A percentile compares a stretch with the other conserved stretches of the same genome.
These are phyloP conservation scores for Seira ritae DNA, from an alignment of 2,888 invertebrate genomes.

Conservation along the genomic window DNA sequence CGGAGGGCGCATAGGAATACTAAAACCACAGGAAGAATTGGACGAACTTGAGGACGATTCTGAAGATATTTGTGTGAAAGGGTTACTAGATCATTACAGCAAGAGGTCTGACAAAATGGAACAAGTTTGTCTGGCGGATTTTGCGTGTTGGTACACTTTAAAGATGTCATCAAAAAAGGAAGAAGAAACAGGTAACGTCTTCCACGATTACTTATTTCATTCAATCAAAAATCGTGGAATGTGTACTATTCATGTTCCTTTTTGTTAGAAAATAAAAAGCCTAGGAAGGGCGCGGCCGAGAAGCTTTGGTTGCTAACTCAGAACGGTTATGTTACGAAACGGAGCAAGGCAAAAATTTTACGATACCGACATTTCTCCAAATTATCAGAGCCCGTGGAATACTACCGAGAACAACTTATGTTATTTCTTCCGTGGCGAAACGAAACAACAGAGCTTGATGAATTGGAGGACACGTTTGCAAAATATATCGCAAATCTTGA, in stretches of 20 bases:
- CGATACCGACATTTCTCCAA: conserved; percentile 55
- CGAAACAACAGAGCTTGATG: no score
- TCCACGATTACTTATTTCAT: neutral
- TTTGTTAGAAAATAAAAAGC: no score
- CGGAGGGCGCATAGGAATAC: neutral
- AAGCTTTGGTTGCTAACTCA: no score
- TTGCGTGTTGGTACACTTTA: conserved; percentile 46
- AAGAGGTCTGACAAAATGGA: conserved; percentile 72
- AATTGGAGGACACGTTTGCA: no score
- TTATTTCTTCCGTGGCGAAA: conserved; percentile 72
- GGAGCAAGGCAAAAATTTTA: conserved; percentile 37
- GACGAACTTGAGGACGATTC: neutral
- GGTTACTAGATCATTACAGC: conserved; percentile 73
- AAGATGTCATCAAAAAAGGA: neutral
- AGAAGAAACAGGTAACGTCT: neutral
- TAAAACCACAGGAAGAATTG: conserved; percentile 2
- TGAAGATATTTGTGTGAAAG: conserved; percentile 41
- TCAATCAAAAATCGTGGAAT: no score
- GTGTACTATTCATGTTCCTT: no score
- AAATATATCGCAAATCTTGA: no score
- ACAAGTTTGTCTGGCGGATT: conserved; percentile 73
- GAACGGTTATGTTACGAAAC: no score
- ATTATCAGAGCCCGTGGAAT: conserved; percentile 62
- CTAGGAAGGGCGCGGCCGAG: neutral
- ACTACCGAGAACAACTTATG: conserved; percentile 71